Conservation (phyloP, 2,888 invertebrate species). For the Hypselothyrea guttata region DNA sequence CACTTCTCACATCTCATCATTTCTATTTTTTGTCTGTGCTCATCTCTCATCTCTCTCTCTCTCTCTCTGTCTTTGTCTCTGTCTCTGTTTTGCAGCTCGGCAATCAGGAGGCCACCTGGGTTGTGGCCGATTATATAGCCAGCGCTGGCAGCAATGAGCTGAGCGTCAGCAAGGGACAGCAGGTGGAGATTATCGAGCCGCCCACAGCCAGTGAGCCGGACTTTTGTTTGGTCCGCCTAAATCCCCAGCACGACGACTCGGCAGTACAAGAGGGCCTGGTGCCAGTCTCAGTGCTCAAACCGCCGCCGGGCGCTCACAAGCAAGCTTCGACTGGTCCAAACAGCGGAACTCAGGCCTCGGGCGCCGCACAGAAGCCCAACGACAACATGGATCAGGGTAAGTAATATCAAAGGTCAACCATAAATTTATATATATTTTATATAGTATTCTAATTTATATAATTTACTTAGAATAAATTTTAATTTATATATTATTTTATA, state of each 20-base stretch:
- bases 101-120: conserved; percentile 94
- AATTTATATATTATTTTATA: no score
- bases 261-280: conserved; percentile 90
- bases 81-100: conserved; percentile 85
- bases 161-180: conserved; percentile 94
- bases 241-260: conserved; percentile 83
- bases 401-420: conserved; percentile 1
- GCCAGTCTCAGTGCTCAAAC: conserved; percentile 90
- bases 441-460: no score
- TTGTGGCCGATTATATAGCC: conserved; percentile 92
- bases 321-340: conserved; percentile 50
- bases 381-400: conserved; percentile 81
- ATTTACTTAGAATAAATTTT: no score
- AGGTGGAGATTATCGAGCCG: conserved; percentile 93
- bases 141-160: conserved; percentile 90
- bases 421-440: background rate
- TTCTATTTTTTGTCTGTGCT: conserved; percentile 19
- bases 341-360: conserved; percentile 17
- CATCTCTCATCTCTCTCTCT: conserved; percentile 16
- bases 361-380: conserved; percentile 72
- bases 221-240: conserved; percentile 88
- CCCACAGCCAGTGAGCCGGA: conserved; percentile 87
- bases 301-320: conserved; percentile 85
- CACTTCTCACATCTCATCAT: conserved; percentile 25
- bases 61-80: conserved; percentile 3